Base-by-base conservation (phyloP, 2,113 vertebrate species). In the Xenopus laevis region DNA sequence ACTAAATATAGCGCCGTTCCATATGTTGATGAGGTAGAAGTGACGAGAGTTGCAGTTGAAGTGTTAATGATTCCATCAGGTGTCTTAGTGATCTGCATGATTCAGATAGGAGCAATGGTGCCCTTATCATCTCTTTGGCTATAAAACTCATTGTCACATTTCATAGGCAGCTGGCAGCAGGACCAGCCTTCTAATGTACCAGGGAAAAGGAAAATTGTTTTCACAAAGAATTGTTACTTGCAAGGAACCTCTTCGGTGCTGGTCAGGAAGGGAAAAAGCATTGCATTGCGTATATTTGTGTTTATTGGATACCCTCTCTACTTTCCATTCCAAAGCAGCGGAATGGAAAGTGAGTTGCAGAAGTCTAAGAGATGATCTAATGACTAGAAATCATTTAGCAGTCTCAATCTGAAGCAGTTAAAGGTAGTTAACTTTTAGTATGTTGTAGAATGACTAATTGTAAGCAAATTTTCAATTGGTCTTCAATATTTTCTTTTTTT, bases 61-160 rank as follows among this genome's bases (percentile, higher is more conserved):
- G 74, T 77, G 74, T 77, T 69, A 77, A 77, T 77, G 74, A 77
- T 57, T 77, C 74, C 67, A 77, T 77, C 74, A 77, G 66, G 74
- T 77, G 66, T 57, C 50, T 77, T 70, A 69, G 55, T 69, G 59
- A 64, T 59, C 58, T 70, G 60, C 10, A 16, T 64, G 67, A 27
- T 13, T 69, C 59, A 70, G 52, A 77, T 70, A 33, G 20, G 30
- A 21, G 60, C 66, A 45, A 52, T 16, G 52, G 12, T 69, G 74
- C 44, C 67, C 74, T 77, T 59, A 69, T 77, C 67, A 70, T 70
- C 27, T 9, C 53, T 55, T 70, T 45, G 74, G 23, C 18, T 70
- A 64, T 40, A 55, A 70, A 77, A 77, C 66, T 77, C 74, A 77
- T 77, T 68, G 47, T 70, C 74, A 77, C 74, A 70, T 77, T 77